phyloP scores from a whole-genome alignment of 2,113 vertebrate genomes.

The Meriones unguiculatus region DNA sequence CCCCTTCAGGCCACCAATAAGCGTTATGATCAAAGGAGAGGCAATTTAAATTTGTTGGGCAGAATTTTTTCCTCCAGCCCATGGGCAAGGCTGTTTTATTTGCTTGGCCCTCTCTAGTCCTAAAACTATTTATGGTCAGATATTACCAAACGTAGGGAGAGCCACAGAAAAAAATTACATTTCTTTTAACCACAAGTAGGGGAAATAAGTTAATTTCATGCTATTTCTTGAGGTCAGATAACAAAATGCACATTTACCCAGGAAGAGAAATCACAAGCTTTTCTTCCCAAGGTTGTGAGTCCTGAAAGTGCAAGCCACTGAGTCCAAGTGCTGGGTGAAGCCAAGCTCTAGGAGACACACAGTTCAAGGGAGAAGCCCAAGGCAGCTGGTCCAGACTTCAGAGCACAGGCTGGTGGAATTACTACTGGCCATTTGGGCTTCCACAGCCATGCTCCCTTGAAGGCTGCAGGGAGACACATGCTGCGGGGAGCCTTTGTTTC shows the following conservation, averaged over 20 bases:
- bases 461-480: slow-evolving; percentile 23
- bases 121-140: slow-evolving; percentile 82
- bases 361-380: background rate
- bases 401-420: background rate
- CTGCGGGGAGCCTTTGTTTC: slow-evolving; percentile 53
- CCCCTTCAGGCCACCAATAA: slow-evolving; percentile 72
- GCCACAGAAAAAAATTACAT: slow-evolving; percentile 77
- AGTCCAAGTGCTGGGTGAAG: slow-evolving; percentile 69
- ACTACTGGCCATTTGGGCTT: slow-evolving; percentile 69
- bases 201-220: slow-evolving; percentile 82
- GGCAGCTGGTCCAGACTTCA: background rate
- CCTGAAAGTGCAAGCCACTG: slow-evolving; percentile 61
- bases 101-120: slow-evolving; percentile 77
- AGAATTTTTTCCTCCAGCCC: slow-evolving; percentile 57
- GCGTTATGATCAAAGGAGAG: slow-evolving; percentile 77
- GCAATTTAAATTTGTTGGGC: slow-evolving; percentile 80
- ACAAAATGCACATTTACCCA: slow-evolving; percentile 76
- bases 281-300: slow-evolving; percentile 66
- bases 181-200: slow-evolving; percentile 81
- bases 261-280: slow-evolving; percentile 73
- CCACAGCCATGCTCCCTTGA: slow-evolving; percentile 69
- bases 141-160: slow-evolving; percentile 79
- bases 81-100: slow-evolving; percentile 78
- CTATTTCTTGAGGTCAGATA: slow-evolving; percentile 78
- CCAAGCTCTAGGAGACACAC: slow-evolving; percentile 30